Base-by-base conservation (phyloP, 2,797 vertebrate species). In the Sus cebifrons region DNA sequence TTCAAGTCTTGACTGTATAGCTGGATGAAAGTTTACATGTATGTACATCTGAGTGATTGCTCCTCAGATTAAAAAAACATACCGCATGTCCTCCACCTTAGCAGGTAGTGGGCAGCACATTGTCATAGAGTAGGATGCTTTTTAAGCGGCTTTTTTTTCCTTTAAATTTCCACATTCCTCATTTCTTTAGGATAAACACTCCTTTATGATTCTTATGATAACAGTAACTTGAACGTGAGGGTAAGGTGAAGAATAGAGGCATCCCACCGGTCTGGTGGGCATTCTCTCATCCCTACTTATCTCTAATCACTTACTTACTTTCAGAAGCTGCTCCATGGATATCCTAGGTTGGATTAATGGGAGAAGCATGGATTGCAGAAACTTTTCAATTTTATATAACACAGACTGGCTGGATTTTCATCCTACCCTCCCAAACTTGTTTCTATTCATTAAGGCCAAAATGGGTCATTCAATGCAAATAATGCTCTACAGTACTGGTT, bases 311-410 rank as follows among this genome's bases (percentile, higher is more conserved):
- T 91, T 91, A 75, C 25, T 74, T 75, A 56, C 64, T 60, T 32
- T 62, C 54, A 95, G 64, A 75, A 81, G 44, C 32, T 74, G 73
- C 32, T 94, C 25, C 25, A 25, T n/a, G 18, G 78, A 74, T 68
- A 82, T 65, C 52, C 6, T 29, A 58, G 58, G 11, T 17, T 74
- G n/a, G 56, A 75, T 52, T 75, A 91, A 85, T 14, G 29, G 62
- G 32, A n/a, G 95, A 97, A 95, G 54, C 62, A 40, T 1, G 2
- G 84, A 60, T 70, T 87, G 79, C 40, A n/a, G 49, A 96, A 97
- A 90, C 27, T 23, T 83, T 94, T 91, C 75, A 94, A 23, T 21
- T 91, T 73, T 82, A 40, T 91, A 73, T 74, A 73, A 94, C 62
- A 49, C 56, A 71, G 36, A 32, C 29, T 58, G 27, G 65, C 32